Conservation (phyloP, 2,113 vertebrate species). For the Strix aluco region DNA sequence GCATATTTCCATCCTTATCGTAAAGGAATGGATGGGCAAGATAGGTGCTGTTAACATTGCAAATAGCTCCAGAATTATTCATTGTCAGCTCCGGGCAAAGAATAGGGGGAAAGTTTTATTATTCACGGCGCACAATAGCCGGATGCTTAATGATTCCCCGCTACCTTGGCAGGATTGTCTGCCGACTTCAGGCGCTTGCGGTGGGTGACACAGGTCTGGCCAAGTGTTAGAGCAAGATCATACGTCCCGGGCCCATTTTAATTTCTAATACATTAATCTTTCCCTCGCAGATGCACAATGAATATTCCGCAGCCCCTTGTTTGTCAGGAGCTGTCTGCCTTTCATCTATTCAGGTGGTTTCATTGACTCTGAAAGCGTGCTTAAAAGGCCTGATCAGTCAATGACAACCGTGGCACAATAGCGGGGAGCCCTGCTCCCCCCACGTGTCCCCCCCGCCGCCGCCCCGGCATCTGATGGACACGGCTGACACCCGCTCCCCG, state of each 20-base stretch:
- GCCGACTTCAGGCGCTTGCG: conserved; percentile 91
- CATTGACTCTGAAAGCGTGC: conserved; percentile 93
- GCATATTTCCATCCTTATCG: conserved; percentile 99
- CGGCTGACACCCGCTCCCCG: conserved; percentile 90
- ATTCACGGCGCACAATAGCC: conserved; percentile 98
- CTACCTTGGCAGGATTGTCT: conserved; percentile 96
- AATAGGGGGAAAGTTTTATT: conserved; percentile 96
- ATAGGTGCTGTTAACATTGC: conserved; percentile 99
- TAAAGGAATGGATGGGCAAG: conserved; percentile 99
- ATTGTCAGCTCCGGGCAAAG: conserved; percentile 91
- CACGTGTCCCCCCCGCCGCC: neutral
- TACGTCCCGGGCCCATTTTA: conserved; percentile 98
- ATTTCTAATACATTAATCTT: conserved; percentile 99
- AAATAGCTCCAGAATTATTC: conserved; percentile 99
- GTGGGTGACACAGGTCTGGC: conserved; percentile 99
- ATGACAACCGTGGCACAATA: conserved; percentile 95
- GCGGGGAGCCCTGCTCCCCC: conserved; percentile 82
- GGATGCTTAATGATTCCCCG: conserved; percentile 95
- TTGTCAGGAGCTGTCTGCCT: conserved; percentile 97
- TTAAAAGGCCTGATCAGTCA: conserved; percentile 99
- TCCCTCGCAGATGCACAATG: conserved; percentile 98
- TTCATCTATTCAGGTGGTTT: conserved; percentile 99
- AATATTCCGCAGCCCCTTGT: conserved; percentile 99
- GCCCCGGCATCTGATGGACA: conserved; percentile 85
- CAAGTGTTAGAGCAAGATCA: conserved; percentile 99